Evolutionary conservation across 2,888 invertebrate species (phyloP), one percentile per base, ranked within the genome.

Genomic region (Melieria picta): DNA sequence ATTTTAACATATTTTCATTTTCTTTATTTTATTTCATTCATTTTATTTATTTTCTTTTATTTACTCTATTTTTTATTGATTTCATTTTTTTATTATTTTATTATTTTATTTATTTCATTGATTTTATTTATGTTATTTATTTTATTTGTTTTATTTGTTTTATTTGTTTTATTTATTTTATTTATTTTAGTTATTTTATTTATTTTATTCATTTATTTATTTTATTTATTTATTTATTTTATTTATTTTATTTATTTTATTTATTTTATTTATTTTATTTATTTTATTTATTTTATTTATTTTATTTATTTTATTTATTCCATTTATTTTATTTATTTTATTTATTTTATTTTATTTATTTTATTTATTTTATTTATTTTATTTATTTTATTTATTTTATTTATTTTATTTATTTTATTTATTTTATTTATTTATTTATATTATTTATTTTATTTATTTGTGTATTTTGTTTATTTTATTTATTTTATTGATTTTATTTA

Each of bases 51-150:
- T 56, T 11, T 30, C 50, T 60, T n/a, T 43, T 30, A 7, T 46
- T 56, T 63, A 57, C 10, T 7, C 7, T 11, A 55, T n/a, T 13
- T 65, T 71, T 68, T 46, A 11, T 48, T 52, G 60, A 65, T 45
- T 50, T 72, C 5, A n/a, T 10, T 45, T 57, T 46, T 62, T 16
- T 60, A 10, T 50, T 69, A 13, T 13, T 72, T 65, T 43, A 42
- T 13, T 65, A 5, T 55, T 68, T 65, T 16, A 45, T 47, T 56
- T 56, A n/a, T 4, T 45, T 56, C 62, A 43, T 42, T 65, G 7
- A 43, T 13, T 56, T 47, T 46, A 11, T 52, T 7, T 52, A 60
- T 61, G 62, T 50, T 48, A 30, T 60, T 30, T 50, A 57, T 61
- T 52, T 68, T 42, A 30, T 52, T 43, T 46, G 47, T 42, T 50